Base-by-base conservation (phyloP, 2,113 vertebrate species). In the Stictonetta naevosa region DNA sequence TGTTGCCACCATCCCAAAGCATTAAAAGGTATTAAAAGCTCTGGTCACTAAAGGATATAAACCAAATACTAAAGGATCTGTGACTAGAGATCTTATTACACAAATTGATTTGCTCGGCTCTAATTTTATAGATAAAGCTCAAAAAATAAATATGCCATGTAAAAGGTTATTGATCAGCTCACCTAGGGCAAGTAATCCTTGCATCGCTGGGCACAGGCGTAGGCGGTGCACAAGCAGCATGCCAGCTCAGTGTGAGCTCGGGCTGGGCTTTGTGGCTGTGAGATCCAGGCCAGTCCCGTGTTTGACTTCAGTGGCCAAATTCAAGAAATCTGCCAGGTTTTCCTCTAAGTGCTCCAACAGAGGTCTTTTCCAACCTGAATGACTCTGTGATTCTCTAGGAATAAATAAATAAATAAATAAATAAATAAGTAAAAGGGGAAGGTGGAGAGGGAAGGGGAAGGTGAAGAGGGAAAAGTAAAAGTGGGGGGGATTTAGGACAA, bases 191-290 rank as follows among this genome's bases (percentile, higher is more conserved):
- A 56, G 38, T 15, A 28, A 62, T 33, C 46, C 59, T 55, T 2
- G 0, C 34, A 2, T 1, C 4, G 1, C 5, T 11, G 75, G 76
- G 59, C 22, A 71, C 76, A 50, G 63, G 40, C 1, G 9, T 33
- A 52, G 1, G 2, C 1, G 2, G 5, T 31, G 28, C 63, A n/a
- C 19, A 23, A 74, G 22, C 40, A 4, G 0, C 1, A 4, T 17
- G 44, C 31, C 59, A 73, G 5, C 22, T 25, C 3, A 0, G 18
- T 2, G 25, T 0, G 3, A 82, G 78, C 26, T 71, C 48, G 5
- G 0, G 33, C 15, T 50, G 34, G 17, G n/a, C 52, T 68, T 66
- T 38, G n/a, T 3, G 0, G 28, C 4, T 31, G 4, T 13, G 48
- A 58, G 23, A 40, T 34, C 26, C 69, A 85, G 28, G 21, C 48